Base-by-base conservation (phyloP, 2,888 invertebrate species). In the Caenorhabditis wallacei region DNA sequence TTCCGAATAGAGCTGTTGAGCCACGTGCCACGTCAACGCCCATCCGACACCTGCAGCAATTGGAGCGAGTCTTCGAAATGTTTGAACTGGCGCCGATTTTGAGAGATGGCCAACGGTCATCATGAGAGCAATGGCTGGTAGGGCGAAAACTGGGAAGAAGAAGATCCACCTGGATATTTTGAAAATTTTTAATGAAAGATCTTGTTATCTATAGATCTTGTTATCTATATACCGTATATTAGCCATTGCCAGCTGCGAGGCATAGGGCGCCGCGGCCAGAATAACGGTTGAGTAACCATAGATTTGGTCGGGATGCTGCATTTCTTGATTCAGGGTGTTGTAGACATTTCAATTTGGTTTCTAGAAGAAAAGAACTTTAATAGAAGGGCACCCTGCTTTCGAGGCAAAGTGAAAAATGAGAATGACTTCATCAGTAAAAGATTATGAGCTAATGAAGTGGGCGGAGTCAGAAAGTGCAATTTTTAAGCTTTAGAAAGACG, bases 41-140 rank as follows among this genome's bases (percentile, higher is more conserved):
- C 87, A 88, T 0, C 87, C 87, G 54, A 88, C 74, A 43, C 88
- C 88, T 57, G 87, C 80, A 10, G 85, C 78, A 20, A 88, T 84
- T 4, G 88, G 88, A 30, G 85, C 79, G 20, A 88, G 71, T 66
- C 84, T 78, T 20, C 84, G 76, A 46, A 82, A 88, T 1, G 88
- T 88, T 16, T 78, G 76, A 40, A 88, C 81, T 1, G 85, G 80
- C 0, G 86, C 87, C 2, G 68, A 66, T 26, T 72, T 76, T 8
- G 87, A 84, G 4, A 88, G 57, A 48, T 80, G 78, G 2, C 87
- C 87, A 20, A 88, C 56, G 8, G 83, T 71, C 24, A 87, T 66
- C 26, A 85, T 72, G 4, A 88, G 79, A 24, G 84, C 83, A 1
- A 86, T 59, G 11, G 86, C 85, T 7, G 88, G 88, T 24, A 88